Evolutionary conservation across 2,888 invertebrate genomes (phyloP), one percentile per base, ranked within the genome.

Genomic region (Vannuccia rotundouncinata): DNA sequence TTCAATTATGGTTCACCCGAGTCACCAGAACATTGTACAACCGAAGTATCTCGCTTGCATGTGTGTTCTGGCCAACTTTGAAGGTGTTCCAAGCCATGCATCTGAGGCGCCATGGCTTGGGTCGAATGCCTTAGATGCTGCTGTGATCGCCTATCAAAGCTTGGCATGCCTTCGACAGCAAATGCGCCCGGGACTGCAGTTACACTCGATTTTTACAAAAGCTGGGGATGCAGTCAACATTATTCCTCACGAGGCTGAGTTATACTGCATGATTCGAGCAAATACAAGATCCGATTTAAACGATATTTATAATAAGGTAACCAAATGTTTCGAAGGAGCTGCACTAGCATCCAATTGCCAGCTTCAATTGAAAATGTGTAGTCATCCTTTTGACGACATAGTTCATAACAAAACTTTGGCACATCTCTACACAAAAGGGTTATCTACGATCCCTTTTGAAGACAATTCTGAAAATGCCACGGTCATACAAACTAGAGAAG

Each of bases 71-170:
- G 81, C 83, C 5, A 79, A 79, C n/a, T 85, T 83, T 75, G 77
- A 30, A 17, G 85, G 85, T 2, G 84, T 83, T 81, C 83, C 83
- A 31, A 82, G 84, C 30, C 85, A 85, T 81, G 84, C 85, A 2
- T 82, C 85, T 29, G 82, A 83, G 10, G 82, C 80, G 76, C 84
- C 85, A 0, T 88, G 87, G 87, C 84, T 86, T 80, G 88, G 88
- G n/a, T 45, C 86, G 5, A 88, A 88, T 82, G 88, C 88, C 0
- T 84, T 88, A n/a, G 88, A 88, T 83, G 88, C 88, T 31, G 87
- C 86, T 5, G 80, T 80, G 29, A 45, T 81, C 13, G 80, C 80
- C 17, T 80, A 81, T 60, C 80, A 80, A 31, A 31, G 27, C 59
- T 29, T 80, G 22, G 29, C 80, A 25, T 28, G 29, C 29, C 80